These are phyloP conservation scores for Hydropsyche tenuis DNA, from an alignment of 1,140 invertebrate genomes.

Conservation along the genomic window DNA sequence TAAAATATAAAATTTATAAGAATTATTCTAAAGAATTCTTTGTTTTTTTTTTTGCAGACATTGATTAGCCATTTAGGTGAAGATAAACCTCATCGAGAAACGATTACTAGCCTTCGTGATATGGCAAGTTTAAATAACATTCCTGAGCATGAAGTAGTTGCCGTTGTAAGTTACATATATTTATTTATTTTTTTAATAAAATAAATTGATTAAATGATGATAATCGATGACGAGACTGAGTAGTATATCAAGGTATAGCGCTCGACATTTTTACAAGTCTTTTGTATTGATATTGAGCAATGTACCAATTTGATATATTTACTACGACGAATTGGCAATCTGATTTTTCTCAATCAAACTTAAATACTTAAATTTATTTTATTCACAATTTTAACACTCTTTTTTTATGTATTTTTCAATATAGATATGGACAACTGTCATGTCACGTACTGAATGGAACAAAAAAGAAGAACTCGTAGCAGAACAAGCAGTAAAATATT, in stretches of 20 bases:
- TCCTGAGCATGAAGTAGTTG: constrained; percentile 88
- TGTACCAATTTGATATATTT: constrained; percentile 32
- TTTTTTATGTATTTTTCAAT: background rate
- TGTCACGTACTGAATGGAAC: constrained; percentile 96
- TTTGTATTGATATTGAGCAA: constrained; percentile 27
- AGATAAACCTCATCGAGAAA: constrained; percentile 80
- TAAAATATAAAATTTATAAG: too few relatives aligned
- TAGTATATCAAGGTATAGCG: constrained; percentile 23
- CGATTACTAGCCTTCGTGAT: constrained; percentile 84
- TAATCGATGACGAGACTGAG: constrained; percentile 50
- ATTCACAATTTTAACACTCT: background rate
- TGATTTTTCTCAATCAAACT: constrained; percentile 32
- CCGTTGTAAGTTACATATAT: constrained; percentile 67
- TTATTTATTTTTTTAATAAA: constrained; percentile 6
- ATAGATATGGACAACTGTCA: constrained; percentile 90
- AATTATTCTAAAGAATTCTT: too few relatives aligned
- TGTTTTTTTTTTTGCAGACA: constrained; percentile 53
- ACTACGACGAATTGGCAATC: constrained; percentile 46
- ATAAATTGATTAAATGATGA: constrained; percentile 39
- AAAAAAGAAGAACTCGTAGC: constrained; percentile 97
- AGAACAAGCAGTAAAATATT: constrained; percentile 91
- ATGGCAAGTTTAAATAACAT: constrained; percentile 81
- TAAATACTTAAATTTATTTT: background rate
- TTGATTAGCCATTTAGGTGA: constrained; percentile 84
- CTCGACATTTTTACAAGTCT: constrained; percentile 33